phyloP scores from a whole-genome alignment of 2,797 vertebrate species.

The Limnodromus scolopaceus region DNA sequence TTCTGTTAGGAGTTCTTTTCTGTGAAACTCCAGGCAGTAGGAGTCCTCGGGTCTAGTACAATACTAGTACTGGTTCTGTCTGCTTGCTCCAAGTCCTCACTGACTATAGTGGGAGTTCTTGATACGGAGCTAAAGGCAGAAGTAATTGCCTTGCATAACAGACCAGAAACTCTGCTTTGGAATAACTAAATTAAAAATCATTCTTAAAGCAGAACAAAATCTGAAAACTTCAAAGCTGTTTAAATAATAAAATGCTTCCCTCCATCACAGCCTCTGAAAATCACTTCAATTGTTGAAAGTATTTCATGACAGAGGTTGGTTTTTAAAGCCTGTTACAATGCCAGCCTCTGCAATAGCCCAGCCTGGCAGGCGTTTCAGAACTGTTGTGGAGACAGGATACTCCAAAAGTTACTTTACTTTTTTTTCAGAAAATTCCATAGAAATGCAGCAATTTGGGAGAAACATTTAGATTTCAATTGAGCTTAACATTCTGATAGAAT shows the following conservation, averaged over 20 bases:
- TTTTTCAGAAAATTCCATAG: background rate
- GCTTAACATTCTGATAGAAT: background rate
- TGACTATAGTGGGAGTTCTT: background rate
- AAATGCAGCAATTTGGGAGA: background rate
- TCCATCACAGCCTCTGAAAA: background rate
- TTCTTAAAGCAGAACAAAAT: background rate
- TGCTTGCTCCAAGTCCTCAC: background rate
- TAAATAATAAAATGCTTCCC: background rate
- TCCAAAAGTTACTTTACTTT: background rate
- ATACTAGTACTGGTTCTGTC: background rate
- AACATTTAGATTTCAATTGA: background rate
- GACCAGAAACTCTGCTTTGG: background rate
- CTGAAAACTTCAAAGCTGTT: background rate
- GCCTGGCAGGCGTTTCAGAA: background rate
- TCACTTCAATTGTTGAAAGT: background rate
- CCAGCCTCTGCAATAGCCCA: background rate
- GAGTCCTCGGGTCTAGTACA: accelerated
- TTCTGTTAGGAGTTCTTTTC: background rate
- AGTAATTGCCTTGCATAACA: background rate
- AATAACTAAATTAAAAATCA: background rate
- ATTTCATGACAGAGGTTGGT: background rate
- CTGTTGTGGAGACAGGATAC: background rate
- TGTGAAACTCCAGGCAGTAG: background rate
- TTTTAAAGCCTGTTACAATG: background rate
- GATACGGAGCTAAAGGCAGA: background rate